phyloP scores from a whole-genome alignment of 1,140 invertebrate species.

The Aleiodes sp. region DNA sequence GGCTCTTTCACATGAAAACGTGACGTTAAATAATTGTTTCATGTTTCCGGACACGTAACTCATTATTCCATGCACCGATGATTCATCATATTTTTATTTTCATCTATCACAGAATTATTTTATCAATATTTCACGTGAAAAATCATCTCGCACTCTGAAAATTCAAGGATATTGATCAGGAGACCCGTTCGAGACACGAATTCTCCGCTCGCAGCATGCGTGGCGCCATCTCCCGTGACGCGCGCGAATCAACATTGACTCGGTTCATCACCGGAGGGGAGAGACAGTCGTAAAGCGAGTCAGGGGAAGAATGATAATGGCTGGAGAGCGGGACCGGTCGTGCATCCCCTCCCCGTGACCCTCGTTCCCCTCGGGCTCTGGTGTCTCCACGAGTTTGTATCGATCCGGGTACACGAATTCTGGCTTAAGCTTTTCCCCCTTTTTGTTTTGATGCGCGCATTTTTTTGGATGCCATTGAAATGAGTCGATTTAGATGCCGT shows the following conservation, averaged over 20 bases:
- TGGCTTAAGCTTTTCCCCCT: not conserved
- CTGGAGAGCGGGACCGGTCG: conserved; percentile 40
- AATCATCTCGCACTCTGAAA: too few species aligned
- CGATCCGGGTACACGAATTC: conserved; percentile 60
- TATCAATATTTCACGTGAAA: too few species aligned
- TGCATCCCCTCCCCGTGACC: conserved; percentile 24
- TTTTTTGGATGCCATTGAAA: too few species aligned
- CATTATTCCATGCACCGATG: too few species aligned
- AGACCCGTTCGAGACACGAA: not conserved
- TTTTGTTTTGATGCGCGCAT: not conserved
- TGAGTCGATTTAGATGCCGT: too few species aligned
- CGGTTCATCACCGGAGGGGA: not conserved
- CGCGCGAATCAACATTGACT: conserved; percentile 45
- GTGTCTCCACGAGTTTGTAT: conserved; percentile 45
- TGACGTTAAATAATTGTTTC: not conserved
- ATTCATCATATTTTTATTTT: too few species aligned
- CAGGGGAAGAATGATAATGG: conserved; percentile 35
- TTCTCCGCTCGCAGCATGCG: conserved; percentile 31
- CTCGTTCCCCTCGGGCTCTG: not conserved
- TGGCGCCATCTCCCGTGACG: conserved; percentile 59
- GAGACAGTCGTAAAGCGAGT: not conserved
- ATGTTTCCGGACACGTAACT: not conserved
- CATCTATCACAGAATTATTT: too few species aligned
- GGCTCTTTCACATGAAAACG: not conserved
- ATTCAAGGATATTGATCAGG: conserved; percentile 49